phyloP scores from a whole-genome alignment of 2,888 invertebrate species.

The Agriopis leucophaearia region DNA sequence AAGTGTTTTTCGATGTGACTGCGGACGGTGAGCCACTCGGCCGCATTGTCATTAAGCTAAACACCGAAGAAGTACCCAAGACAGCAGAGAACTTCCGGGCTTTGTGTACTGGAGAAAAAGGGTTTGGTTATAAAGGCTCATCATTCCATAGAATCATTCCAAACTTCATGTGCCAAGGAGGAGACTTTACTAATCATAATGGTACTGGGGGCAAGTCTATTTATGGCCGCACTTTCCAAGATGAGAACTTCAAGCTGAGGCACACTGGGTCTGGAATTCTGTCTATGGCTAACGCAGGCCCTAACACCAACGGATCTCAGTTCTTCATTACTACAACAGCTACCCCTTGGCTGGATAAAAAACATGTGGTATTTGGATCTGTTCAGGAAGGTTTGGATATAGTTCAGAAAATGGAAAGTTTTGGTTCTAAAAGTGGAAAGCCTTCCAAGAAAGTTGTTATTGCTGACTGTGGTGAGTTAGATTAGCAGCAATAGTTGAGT shows the following conservation, averaged over 20 bases:
- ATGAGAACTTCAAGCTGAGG: conserved; percentile 97
- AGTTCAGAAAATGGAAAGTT: conserved; percentile 93
- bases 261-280: conserved; percentile 96
- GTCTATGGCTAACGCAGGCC: conserved; percentile 98
- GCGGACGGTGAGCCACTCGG: conserved; percentile 93
- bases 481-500: conserved; percentile 46
- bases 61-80: conserved; percentile 95
- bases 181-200: conserved; percentile 97
- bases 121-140: conserved; percentile 95
- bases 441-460: conserved; percentile 93
- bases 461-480: conserved; percentile 93
- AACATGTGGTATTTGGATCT: conserved; percentile 97
- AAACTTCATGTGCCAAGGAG: conserved; percentile 98
- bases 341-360: conserved; percentile 97
- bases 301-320: conserved; percentile 98
- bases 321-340: conserved; percentile 98
- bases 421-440: conserved; percentile 94
- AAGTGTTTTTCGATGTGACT: conserved; percentile 95
- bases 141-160: conserved; percentile 97
- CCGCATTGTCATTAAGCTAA: conserved; percentile 95
- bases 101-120: conserved; percentile 89
- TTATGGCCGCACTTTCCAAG: conserved; percentile 96
- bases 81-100: conserved; percentile 98
- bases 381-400: conserved; percentile 97
- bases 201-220: conserved; percentile 98